Percentiles rank a stretch among this genome's conserved stretches.
phyloP scores from a whole-genome alignment of 2,113 vertebrate species.

The Nycticebus coucang region DNA sequence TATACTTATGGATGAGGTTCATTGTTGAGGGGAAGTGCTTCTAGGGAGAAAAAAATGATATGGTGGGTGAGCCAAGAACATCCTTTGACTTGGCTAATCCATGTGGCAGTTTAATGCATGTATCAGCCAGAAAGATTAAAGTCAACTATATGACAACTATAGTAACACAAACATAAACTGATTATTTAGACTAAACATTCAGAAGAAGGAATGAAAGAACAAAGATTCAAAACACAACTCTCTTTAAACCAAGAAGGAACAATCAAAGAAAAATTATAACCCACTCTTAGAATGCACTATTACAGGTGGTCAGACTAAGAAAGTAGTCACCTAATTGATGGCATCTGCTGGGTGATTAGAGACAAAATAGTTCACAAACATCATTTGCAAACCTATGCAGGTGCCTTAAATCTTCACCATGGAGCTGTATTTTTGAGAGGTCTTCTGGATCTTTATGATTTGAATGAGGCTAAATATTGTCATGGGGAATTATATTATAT shows the following conservation, averaged over 20 bases:
- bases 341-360: not conserved
- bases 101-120: conserved; percentile 48
- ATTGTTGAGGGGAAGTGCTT: conserved; percentile 77
- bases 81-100: conserved; percentile 13
- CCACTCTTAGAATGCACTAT: not conserved
- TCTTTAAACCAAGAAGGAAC: not conserved
- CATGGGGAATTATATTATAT: not conserved
- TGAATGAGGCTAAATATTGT: not conserved
- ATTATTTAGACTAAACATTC: conserved; percentile 35
- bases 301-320: not conserved
- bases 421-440: not conserved
- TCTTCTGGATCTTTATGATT: not conserved
- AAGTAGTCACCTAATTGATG: not conserved
- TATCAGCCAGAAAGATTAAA: conserved; percentile 26
- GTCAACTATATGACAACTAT: conserved; percentile 13
- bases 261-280: not conserved
- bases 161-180: conserved; percentile 52
- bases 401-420: not conserved
- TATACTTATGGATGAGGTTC: conserved; percentile 78
- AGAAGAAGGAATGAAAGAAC: not conserved
- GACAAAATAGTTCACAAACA: not conserved
- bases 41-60: conserved; percentile 13
- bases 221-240: not conserved
- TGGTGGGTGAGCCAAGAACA: not conserved
- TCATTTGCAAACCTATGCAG: not conserved